Conservation (phyloP, 2,797 vertebrate species). For the Acrossocheilus fasciatus region DNA sequence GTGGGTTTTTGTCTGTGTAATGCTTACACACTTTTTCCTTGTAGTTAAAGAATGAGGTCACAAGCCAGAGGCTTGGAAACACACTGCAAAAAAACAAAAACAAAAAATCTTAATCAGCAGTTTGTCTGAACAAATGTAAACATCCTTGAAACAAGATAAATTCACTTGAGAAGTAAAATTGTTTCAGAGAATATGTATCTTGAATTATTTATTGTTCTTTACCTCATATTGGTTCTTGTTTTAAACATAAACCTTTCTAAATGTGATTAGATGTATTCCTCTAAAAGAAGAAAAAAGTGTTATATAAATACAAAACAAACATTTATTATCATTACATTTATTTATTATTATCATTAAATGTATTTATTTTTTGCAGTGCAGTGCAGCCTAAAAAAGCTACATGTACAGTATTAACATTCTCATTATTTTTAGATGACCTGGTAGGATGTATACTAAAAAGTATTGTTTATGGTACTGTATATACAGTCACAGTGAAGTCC, state of each 20-base stretch:
- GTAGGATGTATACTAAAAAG: not conserved
- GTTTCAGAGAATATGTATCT: not conserved
- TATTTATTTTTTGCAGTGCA: not conserved
- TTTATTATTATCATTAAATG: not conserved
- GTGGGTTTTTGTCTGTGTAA: slow-evolving; percentile 44
- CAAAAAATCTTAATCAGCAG: not conserved
- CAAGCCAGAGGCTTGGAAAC: slow-evolving; percentile 3
- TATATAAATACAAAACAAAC: not conserved
- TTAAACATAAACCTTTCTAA: not conserved
- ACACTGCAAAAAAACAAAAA: not conserved
- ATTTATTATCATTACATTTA: not conserved
- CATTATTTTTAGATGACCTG: not conserved
- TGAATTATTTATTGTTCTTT: not conserved
- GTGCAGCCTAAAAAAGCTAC: not conserved
- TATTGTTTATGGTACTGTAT: not conserved
- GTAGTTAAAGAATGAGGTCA: slow-evolving; percentile 57
- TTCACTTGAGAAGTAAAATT: not conserved
- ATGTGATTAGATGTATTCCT: not conserved
- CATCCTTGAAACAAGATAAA: not conserved
- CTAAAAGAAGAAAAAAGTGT: not conserved
- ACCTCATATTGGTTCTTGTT: not conserved
- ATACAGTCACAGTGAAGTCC: slow-evolving; percentile 15
- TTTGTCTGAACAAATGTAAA: not conserved
- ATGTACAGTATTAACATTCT: not conserved
- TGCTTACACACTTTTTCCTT: slow-evolving; percentile 63